These are phyloP conservation scores for Pholis gunnellus DNA, from an alignment of 2,113 vertebrate species.

Conservation along the genomic window DNA sequence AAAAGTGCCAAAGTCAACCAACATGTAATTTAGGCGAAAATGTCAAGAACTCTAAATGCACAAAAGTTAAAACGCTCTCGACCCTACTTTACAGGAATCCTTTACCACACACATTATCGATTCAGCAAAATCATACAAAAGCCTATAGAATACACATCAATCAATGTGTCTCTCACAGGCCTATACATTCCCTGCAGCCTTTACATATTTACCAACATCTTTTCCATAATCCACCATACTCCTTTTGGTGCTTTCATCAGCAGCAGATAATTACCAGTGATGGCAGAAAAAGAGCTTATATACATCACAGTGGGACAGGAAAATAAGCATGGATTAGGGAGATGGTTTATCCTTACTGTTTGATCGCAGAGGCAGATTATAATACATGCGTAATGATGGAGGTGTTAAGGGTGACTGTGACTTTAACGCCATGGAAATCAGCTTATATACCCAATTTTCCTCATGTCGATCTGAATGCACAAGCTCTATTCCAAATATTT, in stretches of 20 bases:
- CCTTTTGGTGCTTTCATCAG: slow-evolving; percentile 57
- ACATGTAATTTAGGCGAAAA: background rate
- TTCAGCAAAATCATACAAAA: background rate
- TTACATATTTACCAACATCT: slow-evolving; percentile 47
- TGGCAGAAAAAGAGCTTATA: slow-evolving; percentile 55
- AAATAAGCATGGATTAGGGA: slow-evolving; percentile 75
- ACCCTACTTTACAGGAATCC: background rate
- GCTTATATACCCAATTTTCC: slow-evolving; percentile 43
- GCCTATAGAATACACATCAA: background rate
- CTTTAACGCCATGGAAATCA: slow-evolving; percentile 48
- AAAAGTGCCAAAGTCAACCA: background rate
- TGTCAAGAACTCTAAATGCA: background rate
- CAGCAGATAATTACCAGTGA: slow-evolving; percentile 64
- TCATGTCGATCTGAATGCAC: slow-evolving; percentile 19
- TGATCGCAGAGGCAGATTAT: slow-evolving; percentile 64
- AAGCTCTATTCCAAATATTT: slow-evolving; percentile 11
- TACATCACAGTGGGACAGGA: slow-evolving; percentile 67
- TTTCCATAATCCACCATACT: slow-evolving; percentile 46
- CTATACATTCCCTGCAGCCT: slow-evolving; percentile 18
- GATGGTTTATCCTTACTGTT: slow-evolving; percentile 61
- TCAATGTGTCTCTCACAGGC: background rate
- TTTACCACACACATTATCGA: background rate
- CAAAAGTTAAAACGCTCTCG: background rate
- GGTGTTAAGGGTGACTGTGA: slow-evolving; percentile 56
- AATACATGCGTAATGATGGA: slow-evolving; percentile 48